Percentiles rank a stretch among this genome's conserved stretches.
Conservation (phyloP, 2,888 invertebrate species). For the Torymus auratus region DNA sequence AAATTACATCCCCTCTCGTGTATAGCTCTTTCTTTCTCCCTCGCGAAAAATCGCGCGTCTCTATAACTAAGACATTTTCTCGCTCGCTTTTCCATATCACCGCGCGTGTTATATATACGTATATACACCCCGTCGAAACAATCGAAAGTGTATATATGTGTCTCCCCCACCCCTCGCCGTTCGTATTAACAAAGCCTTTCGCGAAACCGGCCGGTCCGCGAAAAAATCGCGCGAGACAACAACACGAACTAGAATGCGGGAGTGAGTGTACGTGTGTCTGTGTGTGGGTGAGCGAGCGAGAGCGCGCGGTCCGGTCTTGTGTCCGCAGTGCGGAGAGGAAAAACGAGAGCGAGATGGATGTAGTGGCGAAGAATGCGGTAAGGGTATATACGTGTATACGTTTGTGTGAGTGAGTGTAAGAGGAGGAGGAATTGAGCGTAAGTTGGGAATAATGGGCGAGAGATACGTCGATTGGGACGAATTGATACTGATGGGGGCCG, state of each 20-base stretch:
- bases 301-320: not conserved
- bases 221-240: slow-evolving; percentile 32
- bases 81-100: slow-evolving; percentile 31
- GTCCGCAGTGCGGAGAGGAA: slow-evolving; percentile 11
- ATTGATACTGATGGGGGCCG: slow-evolving; percentile 22
- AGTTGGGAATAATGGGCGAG: slow-evolving; percentile 20
- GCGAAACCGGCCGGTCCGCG: slow-evolving; percentile 38
- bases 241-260: slow-evolving; percentile 37
- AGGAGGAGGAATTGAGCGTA: slow-evolving; percentile 31
- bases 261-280: not conserved
- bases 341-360: slow-evolving; percentile 21
- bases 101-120: not conserved
- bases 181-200: slow-evolving; percentile 35
- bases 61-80: slow-evolving; percentile 51
- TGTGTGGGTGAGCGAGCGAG: not conserved
- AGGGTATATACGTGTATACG: no score
- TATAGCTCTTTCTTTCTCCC: no score
- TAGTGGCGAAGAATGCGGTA: slow-evolving; percentile 9
- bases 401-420: slow-evolving; percentile 6
- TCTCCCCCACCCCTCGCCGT: not conserved
- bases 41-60: not conserved
- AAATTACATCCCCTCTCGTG: slow-evolving; percentile 28
- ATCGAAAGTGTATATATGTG: slow-evolving; percentile 41
- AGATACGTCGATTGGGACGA: slow-evolving; percentile 32
- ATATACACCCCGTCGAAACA: slow-evolving; percentile 16